Evolutionary conservation across 2,113 vertebrate genomes (phyloP), one percentile per base, ranked within the genome.

Genomic region (Kryptolebias marmoratus): DNA sequence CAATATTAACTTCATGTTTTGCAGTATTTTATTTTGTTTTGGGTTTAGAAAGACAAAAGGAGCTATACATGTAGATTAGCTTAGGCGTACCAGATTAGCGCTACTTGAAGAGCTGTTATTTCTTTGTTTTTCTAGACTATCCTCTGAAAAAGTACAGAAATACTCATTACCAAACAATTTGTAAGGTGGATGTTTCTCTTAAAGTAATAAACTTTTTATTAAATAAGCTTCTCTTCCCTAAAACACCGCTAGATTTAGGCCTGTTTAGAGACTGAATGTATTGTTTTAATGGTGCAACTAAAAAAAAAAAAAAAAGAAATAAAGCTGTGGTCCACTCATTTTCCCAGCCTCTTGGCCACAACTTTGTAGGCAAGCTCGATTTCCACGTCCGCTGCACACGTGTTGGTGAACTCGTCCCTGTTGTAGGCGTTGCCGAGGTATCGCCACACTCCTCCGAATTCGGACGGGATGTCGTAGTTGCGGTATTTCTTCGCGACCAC

Each of bases 401-500:
- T 99, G 90, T 97, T 98, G 89, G 91, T 96, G 93, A 99, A 99
- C 71, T 99, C 98, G 0, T 99, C 98, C 31, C 96, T 90, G 47
- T 87, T 87, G 0, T 96, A 97, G 0, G 97, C 96, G 0, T 97
- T 98, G 88, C 93, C 93, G 27, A 99, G 95, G 87, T 99, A 99
- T 55, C 95, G 90, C 96, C 95, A 96, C 71, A 99, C 79, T 45
- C 97, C 97, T 0, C 73, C 92, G 91, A 96, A 95, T 61, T 98
- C 96, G 0, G 93, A 80, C 0, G 97, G 97, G 87, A 99, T 95
- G 73, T 97, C 94, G 0, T 97, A 98, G 87, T 98, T 96, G 58
- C 96, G 95, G 86, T 96, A 99, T 79, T 95, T 97, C 93, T 97
- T 99, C 39, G 96, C 83, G 30, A 98, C 98, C 63, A 98, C 96